phyloP scores from a whole-genome alignment of 2,113 vertebrate genomes.

The Lutjanus erythropterus region DNA sequence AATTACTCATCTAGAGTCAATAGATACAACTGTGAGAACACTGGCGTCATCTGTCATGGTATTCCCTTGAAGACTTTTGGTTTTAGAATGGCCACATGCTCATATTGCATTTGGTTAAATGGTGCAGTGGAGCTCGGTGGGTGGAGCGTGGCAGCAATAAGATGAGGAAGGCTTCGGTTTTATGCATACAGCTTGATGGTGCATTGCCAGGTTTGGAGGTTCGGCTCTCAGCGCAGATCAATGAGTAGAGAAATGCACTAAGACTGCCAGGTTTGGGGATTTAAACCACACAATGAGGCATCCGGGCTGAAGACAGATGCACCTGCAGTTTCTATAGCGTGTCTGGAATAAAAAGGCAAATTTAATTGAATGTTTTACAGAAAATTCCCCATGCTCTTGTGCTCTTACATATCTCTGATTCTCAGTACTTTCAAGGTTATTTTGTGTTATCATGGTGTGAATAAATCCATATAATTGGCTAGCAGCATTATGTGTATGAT shows the following conservation, averaged over 20 bases:
- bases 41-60: constrained; percentile 32
- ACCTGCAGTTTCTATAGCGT: constrained; percentile 13
- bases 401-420: background rate
- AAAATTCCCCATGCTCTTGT: background rate
- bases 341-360: background rate
- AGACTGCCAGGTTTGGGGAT: constrained; percentile 55
- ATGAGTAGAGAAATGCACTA: constrained; percentile 3
- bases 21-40: constrained; percentile 41
- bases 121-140: constrained; percentile 16
- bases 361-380: constrained; percentile 28
- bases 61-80: constrained; percentile 15
- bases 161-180: constrained; percentile 16
- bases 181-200: constrained; percentile 18
- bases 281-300: constrained; percentile 48
- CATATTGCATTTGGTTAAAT: constrained; percentile 28
- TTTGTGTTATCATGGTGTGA: background rate
- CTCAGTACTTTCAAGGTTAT: background rate
- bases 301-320: constrained; percentile 9
- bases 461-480: background rate
- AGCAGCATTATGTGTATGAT: too few relatives aligned
- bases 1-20: constrained; percentile 46
- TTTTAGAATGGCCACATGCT: constrained; percentile 62
- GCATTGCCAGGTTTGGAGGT: constrained; percentile 24
- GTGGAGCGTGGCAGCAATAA: background rate
- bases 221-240: constrained; percentile 40